Percentiles rank a stretch among this genome's conserved stretches.
phyloP scores from a whole-genome alignment of 2,113 vertebrate species.

The Fregata magnificens region DNA sequence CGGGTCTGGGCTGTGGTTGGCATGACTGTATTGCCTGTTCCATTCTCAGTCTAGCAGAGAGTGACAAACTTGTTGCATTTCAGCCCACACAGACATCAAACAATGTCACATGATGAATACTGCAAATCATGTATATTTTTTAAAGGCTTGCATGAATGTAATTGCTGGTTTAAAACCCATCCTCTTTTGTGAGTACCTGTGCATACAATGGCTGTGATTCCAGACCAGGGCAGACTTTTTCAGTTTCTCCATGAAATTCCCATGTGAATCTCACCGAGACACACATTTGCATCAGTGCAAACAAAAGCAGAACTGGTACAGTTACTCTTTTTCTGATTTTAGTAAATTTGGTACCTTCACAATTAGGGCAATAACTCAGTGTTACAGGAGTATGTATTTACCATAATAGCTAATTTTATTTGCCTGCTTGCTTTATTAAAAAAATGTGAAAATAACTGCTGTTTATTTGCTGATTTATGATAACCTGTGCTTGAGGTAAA shows the following conservation, averaged over 20 bases:
- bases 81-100: conserved; percentile 18
- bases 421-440: not conserved
- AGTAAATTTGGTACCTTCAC: not conserved
- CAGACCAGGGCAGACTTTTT: not conserved
- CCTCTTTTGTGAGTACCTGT: not conserved
- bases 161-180: not conserved
- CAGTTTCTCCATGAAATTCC: not conserved
- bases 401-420: not conserved
- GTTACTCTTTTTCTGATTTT: not conserved
- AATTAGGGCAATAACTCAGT: not conserved
- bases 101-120: not conserved
- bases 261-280: not conserved
- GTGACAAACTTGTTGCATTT: conserved; percentile 38
- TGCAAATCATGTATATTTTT: conserved; percentile 4
- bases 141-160: not conserved
- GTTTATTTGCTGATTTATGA: not conserved
- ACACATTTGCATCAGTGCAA: not conserved
- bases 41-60: conserved; percentile 14
- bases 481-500: not conserved
- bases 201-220: not conserved
- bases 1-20: not conserved
- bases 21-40: conserved; percentile 1
- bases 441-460: not conserved
- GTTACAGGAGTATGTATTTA: not conserved
- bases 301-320: not conserved